Evolutionary conservation across 2,888 invertebrate species (phyloP), one percentile per base, ranked within the genome.

Genomic region (Hyposoter dolosus): DNA sequence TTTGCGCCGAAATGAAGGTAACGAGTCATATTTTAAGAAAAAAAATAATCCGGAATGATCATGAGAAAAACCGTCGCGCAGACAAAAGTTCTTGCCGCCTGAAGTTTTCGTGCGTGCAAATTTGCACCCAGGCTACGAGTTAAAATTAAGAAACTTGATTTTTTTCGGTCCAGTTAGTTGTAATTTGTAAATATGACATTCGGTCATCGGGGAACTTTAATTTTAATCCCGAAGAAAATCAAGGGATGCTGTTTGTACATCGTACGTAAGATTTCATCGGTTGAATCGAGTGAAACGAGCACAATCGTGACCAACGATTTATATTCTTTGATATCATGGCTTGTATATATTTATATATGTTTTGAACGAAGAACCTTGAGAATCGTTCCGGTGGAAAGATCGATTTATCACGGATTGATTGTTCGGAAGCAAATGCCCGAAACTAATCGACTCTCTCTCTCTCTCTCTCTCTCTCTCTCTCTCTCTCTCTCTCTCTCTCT

Each of bases 351-450:
- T 19, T 35, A 19, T 69, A 15, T 53, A 12, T 66, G 65, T 47
- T 40, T 63, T 40, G 40, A 10, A 40, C 72, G 19, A 66, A 50
- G 43, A 72, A 60, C 75, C 86, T 83, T 75, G 82, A 82, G 76
- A 77, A 69, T 86, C 86, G 86, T 83, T 86, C 83, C 80, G 83
- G 83, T 74, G 77, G 86, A 83, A 81, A 83, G 72, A 83, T 86
- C 81, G 81, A 86, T 86, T 83, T 75, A 82, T 84, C 86, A 79
- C 78, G 75, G 74, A 86, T 76, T 83, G 82, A 87, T 91, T 91
- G 91, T 91, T 89, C 86, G 65, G 84, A 86, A 83, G 88, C 90
- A 91, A 90, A 89, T 90, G 88, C 89, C 89, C 91, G 90, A 88
- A 89, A 91, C 89, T 90, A 91, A 91, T 91, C 90, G 90, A 89